A percentile compares a stretch with the other conserved stretches of the same genome.
phyloP scores from a whole-genome alignment of 2,888 invertebrate genomes.

The Ethmia dodecea region DNA sequence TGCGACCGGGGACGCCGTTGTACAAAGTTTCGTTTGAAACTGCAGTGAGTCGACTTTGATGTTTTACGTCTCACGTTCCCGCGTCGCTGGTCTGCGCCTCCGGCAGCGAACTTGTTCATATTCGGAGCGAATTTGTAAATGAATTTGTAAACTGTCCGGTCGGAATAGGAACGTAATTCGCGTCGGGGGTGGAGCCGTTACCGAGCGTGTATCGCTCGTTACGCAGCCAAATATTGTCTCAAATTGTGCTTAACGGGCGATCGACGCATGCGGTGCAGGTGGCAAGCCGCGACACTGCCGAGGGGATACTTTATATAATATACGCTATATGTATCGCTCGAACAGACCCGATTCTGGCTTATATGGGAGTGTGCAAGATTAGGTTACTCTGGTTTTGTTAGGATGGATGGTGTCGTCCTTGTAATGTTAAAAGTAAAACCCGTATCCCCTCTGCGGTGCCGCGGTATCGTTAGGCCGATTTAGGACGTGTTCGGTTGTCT shows the following conservation, averaged over 20 bases:
- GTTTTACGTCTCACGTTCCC: too few relatives aligned
- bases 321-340: neutral
- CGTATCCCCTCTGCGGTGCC: too few relatives aligned
- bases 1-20: too few relatives aligned
- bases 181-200: neutral
- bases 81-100: too few relatives aligned
- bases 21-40: too few relatives aligned
- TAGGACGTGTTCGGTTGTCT: constrained; percentile 11
- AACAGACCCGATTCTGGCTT: neutral
- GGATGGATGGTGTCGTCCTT: neutral
- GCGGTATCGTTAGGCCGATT: neutral
- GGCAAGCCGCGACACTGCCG: neutral
- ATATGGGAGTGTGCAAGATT: neutral
- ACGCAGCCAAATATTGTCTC: constrained; percentile 5
- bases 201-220: constrained; percentile 3
- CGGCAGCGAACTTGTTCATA: too few relatives aligned
- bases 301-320: constrained; percentile 3
- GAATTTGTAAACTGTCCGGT: too few relatives aligned
- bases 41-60: too few relatives aligned
- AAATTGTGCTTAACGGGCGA: constrained; percentile 4
- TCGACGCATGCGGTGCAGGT: neutral
- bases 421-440: too few relatives aligned
- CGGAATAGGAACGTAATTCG: too few relatives aligned
- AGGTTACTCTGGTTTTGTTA: neutral
- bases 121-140: too few relatives aligned